These are phyloP conservation scores for Neocloeon triangulifer DNA, from an alignment of 1,140 invertebrate genomes.

Conservation along the genomic window DNA sequence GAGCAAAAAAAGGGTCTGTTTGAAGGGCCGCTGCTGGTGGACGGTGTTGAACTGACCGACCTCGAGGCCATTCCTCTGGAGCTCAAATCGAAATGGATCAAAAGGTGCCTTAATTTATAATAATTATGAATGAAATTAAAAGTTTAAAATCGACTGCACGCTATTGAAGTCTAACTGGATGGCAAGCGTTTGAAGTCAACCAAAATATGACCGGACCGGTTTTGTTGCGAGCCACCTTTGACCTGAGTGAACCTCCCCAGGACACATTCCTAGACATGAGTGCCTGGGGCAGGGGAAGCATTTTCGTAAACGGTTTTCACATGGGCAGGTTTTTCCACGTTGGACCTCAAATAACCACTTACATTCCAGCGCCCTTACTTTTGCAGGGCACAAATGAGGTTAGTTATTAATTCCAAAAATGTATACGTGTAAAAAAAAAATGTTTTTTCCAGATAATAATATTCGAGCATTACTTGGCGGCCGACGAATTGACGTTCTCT, in stretches of 20 bases:
- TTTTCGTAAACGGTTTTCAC: conserved; percentile 40
- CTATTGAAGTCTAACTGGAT: not conserved
- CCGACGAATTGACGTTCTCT: too few relatives aligned
- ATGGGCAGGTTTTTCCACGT: conserved; percentile 28
- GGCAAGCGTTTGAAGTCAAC: not conserved
- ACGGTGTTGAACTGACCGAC: conserved; percentile 16
- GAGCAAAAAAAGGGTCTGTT: conserved; percentile 25
- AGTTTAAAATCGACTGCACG: not conserved
- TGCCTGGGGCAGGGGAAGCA: conserved; percentile 27
- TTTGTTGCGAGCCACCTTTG: conserved; percentile 14
- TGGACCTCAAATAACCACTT: conserved; percentile 32
- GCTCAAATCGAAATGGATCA: conserved; percentile 21
- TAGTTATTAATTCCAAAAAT: too few relatives aligned
- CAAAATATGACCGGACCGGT: conserved; percentile 10
- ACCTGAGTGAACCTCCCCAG: conserved; percentile 9
- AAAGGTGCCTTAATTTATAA: conserved; percentile 8
- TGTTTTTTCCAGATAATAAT: too few relatives aligned
- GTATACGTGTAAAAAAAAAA: too few relatives aligned
- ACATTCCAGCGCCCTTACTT: conserved; percentile 29
- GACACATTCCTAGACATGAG: conserved; percentile 21
- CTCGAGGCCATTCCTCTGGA: conserved; percentile 27
- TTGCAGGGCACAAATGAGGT: conserved; percentile 24
- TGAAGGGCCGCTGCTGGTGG: conserved; percentile 19
- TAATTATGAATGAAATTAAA: not conserved
- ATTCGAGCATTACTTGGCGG: too few relatives aligned